Evolutionary conservation across 2,888 invertebrate genomes (phyloP), one percentile per base, ranked within the genome.

Genomic region (Cyclophora punctaria): DNA sequence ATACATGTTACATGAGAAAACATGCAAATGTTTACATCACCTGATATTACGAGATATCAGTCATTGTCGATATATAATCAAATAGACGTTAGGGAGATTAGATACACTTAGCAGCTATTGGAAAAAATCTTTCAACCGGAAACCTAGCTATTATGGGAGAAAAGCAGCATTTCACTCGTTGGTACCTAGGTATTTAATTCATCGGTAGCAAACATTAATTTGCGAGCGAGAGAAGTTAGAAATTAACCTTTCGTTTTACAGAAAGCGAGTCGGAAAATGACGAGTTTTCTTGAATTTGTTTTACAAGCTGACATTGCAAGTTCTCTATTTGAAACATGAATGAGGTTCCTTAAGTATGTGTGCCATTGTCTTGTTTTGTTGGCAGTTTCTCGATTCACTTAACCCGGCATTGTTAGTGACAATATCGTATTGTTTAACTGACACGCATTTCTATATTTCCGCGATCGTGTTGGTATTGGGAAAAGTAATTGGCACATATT

Each of bases 141-240:
- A 59, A 65, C 62, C 65, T 60, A 58, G 64, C 55, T 58, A 60
- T 58, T 56, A 59, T 57, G 55, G 62, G 62, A 70, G 66, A 71
- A 76, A 74, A 71, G 69, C 65, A 57, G 55, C 7, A 69, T 72
- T 73, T 73, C 70, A 71, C 69, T 68, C 58, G 63, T 50, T 60
- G 64, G 59, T 61, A 57, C 59, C 61, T 64, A 49, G 64, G 59
- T 61, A 57, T 59, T 60, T 64, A 49, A 54, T 58, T 54, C 58
- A 58, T 54, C 49, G 48, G 49, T 34, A 55, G 57, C 53, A 58
- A 56, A 58, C 57, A 59, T 58, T 49, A 47, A 58, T 59, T 58
- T 54, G 47, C 54, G 54, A 58, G 55, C 47, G 50, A 57, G 54
- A 56, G 50, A 48, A 50, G 53, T 59, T 61, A 55, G 54, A 57